These are phyloP conservation scores for Nicator chloris DNA, from an alignment of 2,113 vertebrate species.

Conservation along the genomic window DNA sequence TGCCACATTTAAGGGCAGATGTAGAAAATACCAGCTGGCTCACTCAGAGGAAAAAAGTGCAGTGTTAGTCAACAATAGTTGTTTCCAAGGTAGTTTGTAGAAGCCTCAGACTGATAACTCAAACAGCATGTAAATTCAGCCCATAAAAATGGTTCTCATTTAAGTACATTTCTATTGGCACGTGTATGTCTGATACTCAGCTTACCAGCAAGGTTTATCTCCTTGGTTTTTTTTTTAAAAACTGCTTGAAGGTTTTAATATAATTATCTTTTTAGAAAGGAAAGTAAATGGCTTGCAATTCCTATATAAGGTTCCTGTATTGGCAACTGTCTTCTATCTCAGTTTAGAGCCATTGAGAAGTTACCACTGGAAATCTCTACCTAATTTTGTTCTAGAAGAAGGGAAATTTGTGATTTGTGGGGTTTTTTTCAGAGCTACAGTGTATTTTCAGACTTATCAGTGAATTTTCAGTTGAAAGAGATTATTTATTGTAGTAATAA, in stretches of 20 bases:
- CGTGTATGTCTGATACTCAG: not conserved
- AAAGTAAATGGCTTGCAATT: not conserved
- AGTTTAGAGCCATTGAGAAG: not conserved
- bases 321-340: not conserved
- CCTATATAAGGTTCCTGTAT: not conserved
- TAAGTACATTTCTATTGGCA: not conserved
- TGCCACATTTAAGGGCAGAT: not conserved
- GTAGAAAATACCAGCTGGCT: not conserved
- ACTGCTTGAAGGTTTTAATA: not conserved
- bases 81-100: not conserved
- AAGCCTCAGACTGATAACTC: not conserved
- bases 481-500: not conserved
- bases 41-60: not conserved
- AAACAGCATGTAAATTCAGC: not conserved
- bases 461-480: not conserved
- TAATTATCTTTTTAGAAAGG: not conserved
- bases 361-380: not conserved
- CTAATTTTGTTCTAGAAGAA: not conserved
- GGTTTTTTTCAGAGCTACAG: not conserved
- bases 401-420: not conserved
- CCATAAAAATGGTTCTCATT: not conserved
- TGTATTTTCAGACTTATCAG: not conserved
- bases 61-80: not conserved
- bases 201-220: not conserved
- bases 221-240: not conserved